Percentiles rank a stretch among this genome's conserved stretches.
phyloP scores from a whole-genome alignment of 1,140 invertebrate species.

The Diorhabda elongata region DNA sequence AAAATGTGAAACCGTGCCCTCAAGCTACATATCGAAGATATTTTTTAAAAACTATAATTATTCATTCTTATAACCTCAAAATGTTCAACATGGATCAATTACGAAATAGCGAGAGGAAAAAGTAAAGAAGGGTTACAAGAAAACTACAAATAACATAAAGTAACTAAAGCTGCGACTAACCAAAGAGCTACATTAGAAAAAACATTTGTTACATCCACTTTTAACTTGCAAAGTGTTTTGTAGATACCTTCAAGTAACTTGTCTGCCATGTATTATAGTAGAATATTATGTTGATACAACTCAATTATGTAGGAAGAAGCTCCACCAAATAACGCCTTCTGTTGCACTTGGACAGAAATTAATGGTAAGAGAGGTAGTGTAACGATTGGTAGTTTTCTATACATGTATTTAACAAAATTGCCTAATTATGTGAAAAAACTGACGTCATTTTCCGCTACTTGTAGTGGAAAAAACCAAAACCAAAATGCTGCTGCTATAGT shows the following conservation, averaged over 20 bases:
- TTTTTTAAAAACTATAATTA: too few species aligned
- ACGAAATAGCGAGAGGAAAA: too few species aligned
- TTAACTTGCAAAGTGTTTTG: too few species aligned
- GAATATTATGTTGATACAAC: constrained; percentile 35
- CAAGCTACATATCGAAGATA: too few species aligned
- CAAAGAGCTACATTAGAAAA: too few species aligned
- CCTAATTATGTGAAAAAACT: neutral
- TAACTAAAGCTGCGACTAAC: too few species aligned
- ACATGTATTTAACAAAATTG: neutral
- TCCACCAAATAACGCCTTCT: constrained; percentile 22
- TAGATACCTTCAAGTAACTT: constrained; percentile 32
- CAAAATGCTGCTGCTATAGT: neutral
- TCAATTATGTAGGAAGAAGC: constrained; percentile 32
- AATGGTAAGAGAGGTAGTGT: constrained; percentile 27
- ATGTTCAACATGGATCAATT: too few species aligned
- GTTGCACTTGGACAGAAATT: constrained; percentile 31
- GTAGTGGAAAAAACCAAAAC: neutral
- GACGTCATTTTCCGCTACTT: neutral
- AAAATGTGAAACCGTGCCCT: too few species aligned
- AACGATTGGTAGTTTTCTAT: constrained; percentile 15
- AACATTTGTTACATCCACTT: too few species aligned
- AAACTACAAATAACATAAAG: too few species aligned
- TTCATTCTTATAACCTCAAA: too few species aligned
- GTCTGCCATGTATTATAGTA: constrained; percentile 32
- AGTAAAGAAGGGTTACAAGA: too few species aligned